Percentiles rank a stretch among this genome's conserved stretches.
Evolutionary conservation across 2,888 invertebrate species (phyloP).

Genomic region (Spodoptera littoralis): DNA sequence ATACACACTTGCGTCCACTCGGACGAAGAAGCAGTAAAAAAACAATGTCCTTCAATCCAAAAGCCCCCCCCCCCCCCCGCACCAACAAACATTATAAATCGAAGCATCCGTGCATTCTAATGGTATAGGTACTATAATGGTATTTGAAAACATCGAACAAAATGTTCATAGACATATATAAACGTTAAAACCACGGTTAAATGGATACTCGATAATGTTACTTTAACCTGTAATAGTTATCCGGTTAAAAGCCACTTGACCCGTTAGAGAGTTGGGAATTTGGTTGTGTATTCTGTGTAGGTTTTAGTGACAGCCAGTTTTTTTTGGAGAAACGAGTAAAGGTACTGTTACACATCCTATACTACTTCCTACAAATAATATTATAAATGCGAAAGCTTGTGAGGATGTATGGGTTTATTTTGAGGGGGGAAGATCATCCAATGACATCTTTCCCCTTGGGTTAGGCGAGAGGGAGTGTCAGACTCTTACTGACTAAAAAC

Average conservation of each 20-base stretch:
- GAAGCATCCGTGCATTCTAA: conserved; percentile 58
- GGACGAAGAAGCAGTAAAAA: no score
- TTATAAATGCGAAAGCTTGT: no score
- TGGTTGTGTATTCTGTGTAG: neutral
- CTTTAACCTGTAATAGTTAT: conserved; percentile 14
- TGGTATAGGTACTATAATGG: conserved; percentile 68
- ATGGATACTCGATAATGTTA: conserved; percentile 40
- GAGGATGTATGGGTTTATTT: no score
- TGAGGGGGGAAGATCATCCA: no score
- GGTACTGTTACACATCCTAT: no score
- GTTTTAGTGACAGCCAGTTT: neutral
- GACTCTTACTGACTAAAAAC: no score
- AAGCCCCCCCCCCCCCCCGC: no score
- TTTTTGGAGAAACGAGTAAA: neutral
- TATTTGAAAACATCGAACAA: conserved; percentile 72
- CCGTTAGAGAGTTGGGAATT: neutral
- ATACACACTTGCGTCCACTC: no score
- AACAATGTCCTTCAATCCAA: neutral
- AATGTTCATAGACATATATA: conserved; percentile 65
- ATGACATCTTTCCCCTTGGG: no score
- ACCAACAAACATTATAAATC: conserved; percentile 62
- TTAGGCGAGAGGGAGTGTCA: no score
- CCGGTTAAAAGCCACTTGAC: neutral
- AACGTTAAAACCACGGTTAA: conserved; percentile 39
- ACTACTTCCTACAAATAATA: no score